Evolutionary conservation across 2,113 vertebrate genomes (phyloP), one percentile per base, ranked within the genome.

Genomic region (Solenodon paradoxus): DNA sequence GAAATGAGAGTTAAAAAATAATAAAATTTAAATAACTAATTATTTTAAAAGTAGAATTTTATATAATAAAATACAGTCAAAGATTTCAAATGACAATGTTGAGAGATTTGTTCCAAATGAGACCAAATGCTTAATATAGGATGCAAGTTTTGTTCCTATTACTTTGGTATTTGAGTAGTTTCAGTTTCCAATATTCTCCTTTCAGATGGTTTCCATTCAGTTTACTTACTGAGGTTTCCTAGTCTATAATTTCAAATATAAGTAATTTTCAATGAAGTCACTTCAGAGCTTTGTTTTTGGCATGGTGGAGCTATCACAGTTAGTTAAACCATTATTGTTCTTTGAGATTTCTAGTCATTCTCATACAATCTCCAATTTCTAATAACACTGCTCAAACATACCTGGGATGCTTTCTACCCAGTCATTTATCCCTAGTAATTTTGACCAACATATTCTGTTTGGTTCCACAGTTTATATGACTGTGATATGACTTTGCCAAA

Each of bases 211-310:
- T 93, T 92, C 40, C 26, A 91, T 82, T 94, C 94, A 64, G 26
- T 77, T 38, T 75, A 35, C 80, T 93, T 66, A 40, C 32, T 84
- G 53, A 87, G 47, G 35, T 92, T 96, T 78, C 66, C 47, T 87
- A 90, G 81, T 81, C 35, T 75, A 81, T 63, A 87, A 35, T 95
- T 93, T 96, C 79, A 95, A 95, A 93, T 92, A 32, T 49, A 84
- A 93, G 35, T 32, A 68, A 40, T 90, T 96, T 95, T 93, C 51
- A 96, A 8, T 71, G 74, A 80, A 89, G 79, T 69, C 64, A 77
- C 68, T 90, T 90, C 45, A 84, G 83, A 94, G 63, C 51, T 77
- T 94, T 94, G 59, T 86, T 75, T 93, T 22, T 78, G 45, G 61
- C 93, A 28, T 80, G 19, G 42, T 77, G 49, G 19, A 40, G 2